These are phyloP conservation scores for Zaprionus inermis DNA, from an alignment of 1,140 invertebrate genomes.

Conservation along the genomic window DNA sequence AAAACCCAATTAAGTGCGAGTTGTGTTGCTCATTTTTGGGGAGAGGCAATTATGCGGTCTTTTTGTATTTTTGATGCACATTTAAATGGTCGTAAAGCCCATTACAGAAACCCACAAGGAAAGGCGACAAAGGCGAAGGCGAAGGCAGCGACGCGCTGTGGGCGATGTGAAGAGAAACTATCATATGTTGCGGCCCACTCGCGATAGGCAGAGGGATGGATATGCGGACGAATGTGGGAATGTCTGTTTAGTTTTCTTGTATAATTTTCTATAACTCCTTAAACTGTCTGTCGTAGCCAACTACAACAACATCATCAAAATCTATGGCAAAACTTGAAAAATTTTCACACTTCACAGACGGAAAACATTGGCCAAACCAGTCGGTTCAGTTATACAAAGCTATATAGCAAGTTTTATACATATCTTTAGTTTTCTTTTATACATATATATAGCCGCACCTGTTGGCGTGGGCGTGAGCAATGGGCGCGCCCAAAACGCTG, in stretches of 20 bases:
- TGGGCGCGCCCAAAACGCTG: constrained; percentile 28
- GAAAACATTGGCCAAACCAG: constrained; percentile 15
- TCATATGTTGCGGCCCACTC: too few species aligned
- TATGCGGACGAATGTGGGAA: too few species aligned
- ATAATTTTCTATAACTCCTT: too few species aligned
- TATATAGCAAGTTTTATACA: constrained; percentile 3
- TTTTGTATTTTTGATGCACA: constrained; percentile 12
- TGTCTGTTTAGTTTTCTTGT: too few species aligned
- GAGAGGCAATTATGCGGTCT: neutral
- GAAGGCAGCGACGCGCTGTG: too few species aligned
- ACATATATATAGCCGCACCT: constrained; percentile 25
- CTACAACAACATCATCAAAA: neutral
- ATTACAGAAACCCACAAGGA: neutral
- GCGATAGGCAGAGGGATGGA: too few species aligned
- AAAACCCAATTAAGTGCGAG: constrained; percentile 2
- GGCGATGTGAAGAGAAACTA: too few species aligned
- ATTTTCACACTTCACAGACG: constrained; percentile 7
- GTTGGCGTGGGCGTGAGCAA: constrained; percentile 27
- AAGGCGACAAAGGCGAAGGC: too few species aligned
- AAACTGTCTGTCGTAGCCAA: neutral
- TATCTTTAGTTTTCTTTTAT: constrained; percentile 15
- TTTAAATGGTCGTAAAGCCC: constrained; percentile 5
- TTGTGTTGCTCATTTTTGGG: neutral
- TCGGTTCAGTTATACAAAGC: constrained; percentile 9
- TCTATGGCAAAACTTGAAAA: constrained; percentile 11